Base-by-base conservation (phyloP, 2,888 invertebrate genomes). In the Melinaea marsaeus region DNA sequence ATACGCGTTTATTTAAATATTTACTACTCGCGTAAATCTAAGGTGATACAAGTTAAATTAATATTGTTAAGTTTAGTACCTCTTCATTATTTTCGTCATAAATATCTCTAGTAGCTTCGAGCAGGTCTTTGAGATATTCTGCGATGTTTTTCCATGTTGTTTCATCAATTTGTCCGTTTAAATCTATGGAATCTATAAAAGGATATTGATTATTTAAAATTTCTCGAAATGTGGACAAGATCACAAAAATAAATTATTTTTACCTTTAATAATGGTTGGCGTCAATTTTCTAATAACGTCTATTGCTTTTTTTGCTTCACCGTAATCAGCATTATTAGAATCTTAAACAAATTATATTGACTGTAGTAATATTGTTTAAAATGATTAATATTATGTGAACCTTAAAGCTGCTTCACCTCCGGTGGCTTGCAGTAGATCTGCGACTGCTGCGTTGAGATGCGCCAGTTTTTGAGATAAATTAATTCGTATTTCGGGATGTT, bases 201-300 rank as follows among this genome's bases (percentile, higher is more conserved):
- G 22, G 22, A 22, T 22, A 22, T 22, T 22, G 22, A 22, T 22
- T 22, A 22, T 22, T 22, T 22, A 0, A 22, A 22, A 48, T 3
- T 48, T 13, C 48, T 22, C 1, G 9, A 6, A 9, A 11, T 51
- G 51, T 6, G 3, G 2, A 7, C 7, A 32, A 32, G 7, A 51
- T 3, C 6, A 32, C 2, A 32, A 7, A 9, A 7, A 9, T 32
- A 6, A 22, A 7, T 6, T 11, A 37, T 46, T 22, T 6, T 74
- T 69, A 84, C 87, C 84, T 70, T 77, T 73, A 0, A 80, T 71
- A 3, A 86, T 74, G 13, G 74, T 74, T 1, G 86, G 84, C 70
- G 83, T 74, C 35, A 80, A 63, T 6, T 78, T 73, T 1, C 77
- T 74, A 58, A 86, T 80, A 1, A 74, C 77, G 2, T 66, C 63